Evolutionary conservation across 2,113 vertebrate genomes (phyloP).

Genomic region (Buteo buteo): DNA sequence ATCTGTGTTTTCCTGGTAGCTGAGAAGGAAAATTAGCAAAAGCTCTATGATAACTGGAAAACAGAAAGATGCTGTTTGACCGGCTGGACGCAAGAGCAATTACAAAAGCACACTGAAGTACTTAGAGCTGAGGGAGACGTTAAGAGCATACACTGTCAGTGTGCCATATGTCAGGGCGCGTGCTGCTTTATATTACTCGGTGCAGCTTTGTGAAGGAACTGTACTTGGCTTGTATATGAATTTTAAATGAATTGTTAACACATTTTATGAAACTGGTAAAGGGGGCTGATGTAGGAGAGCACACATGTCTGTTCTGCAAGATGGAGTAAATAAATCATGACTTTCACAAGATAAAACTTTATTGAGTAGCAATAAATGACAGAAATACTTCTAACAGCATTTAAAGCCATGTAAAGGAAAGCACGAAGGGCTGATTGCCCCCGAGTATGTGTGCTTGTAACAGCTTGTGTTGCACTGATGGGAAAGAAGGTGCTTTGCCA

Average conservation of each 20-base stretch:
- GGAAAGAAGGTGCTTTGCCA: not conserved
- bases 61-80: not conserved
- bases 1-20: not conserved
- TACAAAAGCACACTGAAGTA: not conserved
- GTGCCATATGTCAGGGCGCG: not conserved
- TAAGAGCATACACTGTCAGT: not conserved
- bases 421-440: not conserved
- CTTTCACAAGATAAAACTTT: slow-evolving; percentile 64
- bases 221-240: not conserved
- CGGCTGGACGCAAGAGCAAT: not conserved
- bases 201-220: not conserved
- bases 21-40: not conserved
- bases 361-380: slow-evolving; percentile 60
- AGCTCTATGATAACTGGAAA: rapidly evolving
- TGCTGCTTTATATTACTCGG: not conserved
- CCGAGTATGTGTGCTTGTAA: not conserved
- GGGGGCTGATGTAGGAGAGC: not conserved
- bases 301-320: not conserved
- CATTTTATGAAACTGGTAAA: slow-evolving; percentile 63
- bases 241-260: slow-evolving; percentile 67
- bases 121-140: not conserved
- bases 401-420: slow-evolving; percentile 46
- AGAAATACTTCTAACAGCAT: slow-evolving; percentile 23
- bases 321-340: slow-evolving; percentile 52
- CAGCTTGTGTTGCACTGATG: not conserved